Conservation (phyloP, 2,113 vertebrate genomes). For the Bubo blakistoni region DNA sequence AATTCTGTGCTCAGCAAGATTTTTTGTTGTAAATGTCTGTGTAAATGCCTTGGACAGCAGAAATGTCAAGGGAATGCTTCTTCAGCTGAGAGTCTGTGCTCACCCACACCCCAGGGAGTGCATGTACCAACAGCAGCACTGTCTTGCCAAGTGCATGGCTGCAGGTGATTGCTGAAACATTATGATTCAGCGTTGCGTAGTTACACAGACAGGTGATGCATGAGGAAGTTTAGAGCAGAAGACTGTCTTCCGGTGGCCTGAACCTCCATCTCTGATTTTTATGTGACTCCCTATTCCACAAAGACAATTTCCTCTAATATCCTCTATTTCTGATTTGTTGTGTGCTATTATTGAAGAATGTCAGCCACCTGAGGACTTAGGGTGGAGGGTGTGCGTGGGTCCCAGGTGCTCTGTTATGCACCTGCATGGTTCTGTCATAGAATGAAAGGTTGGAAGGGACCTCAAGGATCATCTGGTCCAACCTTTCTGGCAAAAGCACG, state of each 20-base stretch:
- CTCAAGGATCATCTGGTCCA: no score
- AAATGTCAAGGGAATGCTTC: not conserved
- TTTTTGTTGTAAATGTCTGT: not conserved
- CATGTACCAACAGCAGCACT: not conserved
- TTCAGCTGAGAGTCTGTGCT: not conserved
- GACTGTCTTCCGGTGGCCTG: not conserved
- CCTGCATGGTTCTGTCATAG: not conserved
- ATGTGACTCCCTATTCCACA: not conserved
- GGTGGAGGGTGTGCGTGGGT: not conserved
- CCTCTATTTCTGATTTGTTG: not conserved
- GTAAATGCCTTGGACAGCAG: not conserved
- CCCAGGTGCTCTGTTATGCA: not conserved
- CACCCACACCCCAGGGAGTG: not conserved
- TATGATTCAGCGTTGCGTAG: not conserved
- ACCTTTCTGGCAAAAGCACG: no score
- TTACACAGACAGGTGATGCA: not conserved
- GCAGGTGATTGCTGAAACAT: not conserved
- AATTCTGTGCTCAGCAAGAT: not conserved
- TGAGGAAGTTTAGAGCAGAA: not conserved
- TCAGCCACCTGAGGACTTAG: not conserved
- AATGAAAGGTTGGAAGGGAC: no score
- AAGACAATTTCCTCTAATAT: not conserved
- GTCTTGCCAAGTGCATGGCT: not conserved
- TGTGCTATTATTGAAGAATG: not conserved
- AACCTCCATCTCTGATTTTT: not conserved